Conservation (phyloP, 2,888 invertebrate species). For the Timema podura region DNA sequence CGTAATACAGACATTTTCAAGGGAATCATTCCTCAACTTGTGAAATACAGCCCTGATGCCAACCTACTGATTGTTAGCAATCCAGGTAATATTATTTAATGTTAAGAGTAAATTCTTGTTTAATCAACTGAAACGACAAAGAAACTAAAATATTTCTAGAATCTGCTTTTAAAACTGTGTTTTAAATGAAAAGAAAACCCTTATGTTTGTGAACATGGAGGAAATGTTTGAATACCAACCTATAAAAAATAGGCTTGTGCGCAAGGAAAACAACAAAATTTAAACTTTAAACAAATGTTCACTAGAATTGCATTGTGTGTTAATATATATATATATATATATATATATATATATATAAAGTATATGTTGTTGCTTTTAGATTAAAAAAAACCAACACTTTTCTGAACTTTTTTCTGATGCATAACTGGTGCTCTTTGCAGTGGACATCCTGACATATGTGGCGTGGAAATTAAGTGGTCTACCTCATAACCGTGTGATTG, state of each 20-base stretch:
- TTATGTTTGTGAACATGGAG: too few species aligned
- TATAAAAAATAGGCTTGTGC: too few species aligned
- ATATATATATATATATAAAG: neutral
- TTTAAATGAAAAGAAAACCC: too few species aligned
- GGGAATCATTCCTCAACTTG: constrained; percentile 74
- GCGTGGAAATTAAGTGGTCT: constrained; percentile 93
- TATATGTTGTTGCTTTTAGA: neutral
- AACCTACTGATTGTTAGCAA: constrained; percentile 85
- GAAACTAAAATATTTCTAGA: too few species aligned
- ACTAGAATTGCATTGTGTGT: neutral
- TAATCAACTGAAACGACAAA: too few species aligned
- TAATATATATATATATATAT: neutral
- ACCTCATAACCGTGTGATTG: constrained; percentile 82
- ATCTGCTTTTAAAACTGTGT: too few species aligned
- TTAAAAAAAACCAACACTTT: neutral
- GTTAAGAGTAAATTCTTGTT: constrained; percentile 2
- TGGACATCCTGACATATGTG: constrained; percentile 88
- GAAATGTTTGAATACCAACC: too few species aligned
- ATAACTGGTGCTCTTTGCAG: constrained; percentile 42
- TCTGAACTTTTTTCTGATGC: neutral
- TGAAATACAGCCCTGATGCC: constrained; percentile 81
- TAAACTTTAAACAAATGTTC: too few species aligned
- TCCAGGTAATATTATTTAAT: constrained; percentile 50
- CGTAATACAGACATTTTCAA: constrained; percentile 87
- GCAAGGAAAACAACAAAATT: too few species aligned